Percentiles rank a stretch among this genome's conserved stretches.
Evolutionary conservation across 2,113 vertebrate genomes (phyloP).

Genomic region (Solea solea): DNA sequence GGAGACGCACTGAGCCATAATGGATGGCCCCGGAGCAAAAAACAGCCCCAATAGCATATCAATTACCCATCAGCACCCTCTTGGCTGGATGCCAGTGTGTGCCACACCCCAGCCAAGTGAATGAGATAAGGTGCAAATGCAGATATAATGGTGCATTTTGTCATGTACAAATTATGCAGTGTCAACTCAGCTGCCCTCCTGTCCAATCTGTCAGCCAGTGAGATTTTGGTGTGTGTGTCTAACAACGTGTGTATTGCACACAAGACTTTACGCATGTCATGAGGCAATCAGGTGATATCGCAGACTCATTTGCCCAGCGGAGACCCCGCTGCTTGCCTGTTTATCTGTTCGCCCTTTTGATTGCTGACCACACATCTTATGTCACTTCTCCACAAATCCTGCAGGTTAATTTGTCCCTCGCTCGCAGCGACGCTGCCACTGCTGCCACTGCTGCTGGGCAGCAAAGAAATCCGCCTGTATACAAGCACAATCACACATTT

Average conservation of each 20-base stretch:
- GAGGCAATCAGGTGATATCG: slow-evolving; percentile 62
- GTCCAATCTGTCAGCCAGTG: slow-evolving; percentile 51
- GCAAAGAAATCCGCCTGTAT: slow-evolving; percentile 33
- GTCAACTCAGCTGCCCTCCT: slow-evolving; percentile 59
- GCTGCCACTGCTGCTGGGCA: slow-evolving; percentile 23
- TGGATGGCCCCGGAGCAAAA: slow-evolving; percentile 72
- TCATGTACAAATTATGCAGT: slow-evolving; percentile 58
- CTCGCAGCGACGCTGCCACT: background rate
- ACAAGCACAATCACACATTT: slow-evolving; percentile 38
- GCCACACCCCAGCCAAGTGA: slow-evolving; percentile 52
- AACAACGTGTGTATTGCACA: background rate
- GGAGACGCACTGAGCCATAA: slow-evolving; percentile 67
- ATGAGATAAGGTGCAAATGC: slow-evolving; percentile 69
- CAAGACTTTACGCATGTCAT: background rate
- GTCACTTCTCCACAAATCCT: slow-evolving; percentile 56
- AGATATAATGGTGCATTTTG: slow-evolving; percentile 62
- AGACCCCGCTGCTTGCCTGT: slow-evolving; percentile 66
- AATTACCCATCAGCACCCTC: slow-evolving; percentile 79
- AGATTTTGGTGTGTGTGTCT: slow-evolving; percentile 4
- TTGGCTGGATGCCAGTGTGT: slow-evolving; percentile 53
- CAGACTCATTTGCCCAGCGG: slow-evolving; percentile 59
- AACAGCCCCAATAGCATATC: slow-evolving; percentile 78
- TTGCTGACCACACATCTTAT: slow-evolving; percentile 65
- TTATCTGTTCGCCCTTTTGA: slow-evolving; percentile 70
- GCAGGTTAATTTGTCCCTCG: slow-evolving; percentile 67